Evolutionary conservation across 1,140 invertebrate species (phyloP).

Genomic region (Hestina assimilis): DNA sequence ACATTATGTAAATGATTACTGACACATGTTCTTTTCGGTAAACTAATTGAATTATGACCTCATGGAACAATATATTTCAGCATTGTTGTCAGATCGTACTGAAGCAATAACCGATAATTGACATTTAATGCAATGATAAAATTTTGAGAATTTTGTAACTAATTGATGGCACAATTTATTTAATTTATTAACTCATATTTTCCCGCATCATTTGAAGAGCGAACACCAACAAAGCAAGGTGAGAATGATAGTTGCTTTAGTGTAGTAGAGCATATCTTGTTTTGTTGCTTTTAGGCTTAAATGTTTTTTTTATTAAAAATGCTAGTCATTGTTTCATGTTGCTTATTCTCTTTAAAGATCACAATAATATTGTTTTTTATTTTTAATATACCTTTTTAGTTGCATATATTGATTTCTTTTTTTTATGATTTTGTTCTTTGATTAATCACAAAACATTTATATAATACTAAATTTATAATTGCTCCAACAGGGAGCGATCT

Average conservation of each 20-base stretch:
- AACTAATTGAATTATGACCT: conserved; percentile 16
- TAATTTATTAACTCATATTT: conserved; percentile 53
- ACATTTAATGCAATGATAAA: conserved; percentile 30
- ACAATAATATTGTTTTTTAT: neutral
- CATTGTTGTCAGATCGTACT: conserved; percentile 37
- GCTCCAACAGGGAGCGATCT: conserved; percentile 64
- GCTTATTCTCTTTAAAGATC: neutral
- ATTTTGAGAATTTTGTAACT: conserved; percentile 18
- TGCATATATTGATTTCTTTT: neutral
- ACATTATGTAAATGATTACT: no score
- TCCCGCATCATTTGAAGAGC: conserved; percentile 53
- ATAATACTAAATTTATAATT: neutral
- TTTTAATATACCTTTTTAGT: neutral
- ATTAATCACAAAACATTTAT: neutral
- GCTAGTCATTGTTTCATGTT: neutral
- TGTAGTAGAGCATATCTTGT: conserved; percentile 7
- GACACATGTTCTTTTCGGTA: no score
- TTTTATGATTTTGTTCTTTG: neutral
- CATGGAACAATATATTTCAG: conserved; percentile 5
- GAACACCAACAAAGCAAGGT: conserved; percentile 43
- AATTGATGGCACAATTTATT: conserved; percentile 50
- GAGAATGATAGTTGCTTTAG: conserved; percentile 32
- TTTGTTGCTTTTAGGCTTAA: conserved; percentile 11
- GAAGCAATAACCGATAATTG: conserved; percentile 28
- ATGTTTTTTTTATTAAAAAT: neutral